Evolutionary conservation across 2,797 vertebrate species (phyloP).

Genomic region (Darevskia mixta): DNA sequence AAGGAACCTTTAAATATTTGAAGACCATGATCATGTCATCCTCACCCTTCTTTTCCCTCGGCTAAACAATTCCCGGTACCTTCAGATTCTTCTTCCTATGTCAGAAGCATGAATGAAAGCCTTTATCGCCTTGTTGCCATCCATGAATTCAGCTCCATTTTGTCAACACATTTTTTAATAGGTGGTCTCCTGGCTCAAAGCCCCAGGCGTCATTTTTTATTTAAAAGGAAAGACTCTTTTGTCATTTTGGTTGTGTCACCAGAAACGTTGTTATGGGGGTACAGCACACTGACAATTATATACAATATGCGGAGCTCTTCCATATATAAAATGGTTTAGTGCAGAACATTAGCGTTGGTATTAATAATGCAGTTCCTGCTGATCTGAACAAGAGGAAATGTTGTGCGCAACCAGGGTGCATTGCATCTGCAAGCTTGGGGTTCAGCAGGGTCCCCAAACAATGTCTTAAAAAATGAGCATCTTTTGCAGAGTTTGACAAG

Average conservation of each 20-base stretch:
- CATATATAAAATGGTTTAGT: not conserved
- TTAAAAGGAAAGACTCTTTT: constrained; percentile 8
- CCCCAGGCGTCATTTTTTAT: constrained; percentile 27
- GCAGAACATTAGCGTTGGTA: not conserved
- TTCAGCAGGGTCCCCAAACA: not conserved
- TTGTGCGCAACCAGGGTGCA: not conserved
- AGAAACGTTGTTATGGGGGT: not conserved
- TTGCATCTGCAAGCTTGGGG: not conserved
- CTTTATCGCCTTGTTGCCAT: not conserved
- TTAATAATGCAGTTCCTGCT: not conserved
- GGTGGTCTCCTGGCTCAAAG: constrained; percentile 17
- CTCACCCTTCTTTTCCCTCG: not conserved
- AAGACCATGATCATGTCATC: constrained; percentile 4
- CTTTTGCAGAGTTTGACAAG: too few relatives aligned
- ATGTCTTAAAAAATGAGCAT: too few relatives aligned
- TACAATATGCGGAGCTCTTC: not conserved
- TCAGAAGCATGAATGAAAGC: not conserved
- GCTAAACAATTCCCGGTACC: not conserved
- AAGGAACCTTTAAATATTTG: constrained; percentile 25
- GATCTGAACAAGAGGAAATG: not conserved
- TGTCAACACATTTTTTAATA: constrained; percentile 36
- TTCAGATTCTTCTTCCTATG: not conserved
- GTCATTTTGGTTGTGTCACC: not conserved
- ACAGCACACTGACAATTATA: constrained; percentile 1
- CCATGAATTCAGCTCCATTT: constrained; percentile 10